A percentile compares a stretch with the other conserved stretches of the same genome.
These are phyloP conservation scores for Neuroterus valhalla DNA, from an alignment of 1,140 invertebrate genomes.

Conservation along the genomic window DNA sequence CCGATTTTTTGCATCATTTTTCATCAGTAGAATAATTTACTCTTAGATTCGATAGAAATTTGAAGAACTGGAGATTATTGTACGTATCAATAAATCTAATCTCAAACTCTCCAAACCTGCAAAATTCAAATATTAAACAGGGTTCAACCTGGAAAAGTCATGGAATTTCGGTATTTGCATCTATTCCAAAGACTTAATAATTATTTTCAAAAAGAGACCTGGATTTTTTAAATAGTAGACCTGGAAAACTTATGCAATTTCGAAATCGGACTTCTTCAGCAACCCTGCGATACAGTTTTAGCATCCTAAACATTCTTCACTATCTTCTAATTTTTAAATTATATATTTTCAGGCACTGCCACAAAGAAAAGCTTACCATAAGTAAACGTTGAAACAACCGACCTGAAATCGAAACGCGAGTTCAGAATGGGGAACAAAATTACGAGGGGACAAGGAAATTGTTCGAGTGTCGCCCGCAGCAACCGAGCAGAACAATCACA, in stretches of 20 bases:
- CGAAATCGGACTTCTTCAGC: background rate
- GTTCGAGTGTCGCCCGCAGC: slow-evolving; percentile 53
- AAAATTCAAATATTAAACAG: too few relatives aligned
- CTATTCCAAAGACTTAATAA: background rate
- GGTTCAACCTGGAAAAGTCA: too few relatives aligned
- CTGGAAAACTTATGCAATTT: too few relatives aligned
- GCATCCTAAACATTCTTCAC: background rate
- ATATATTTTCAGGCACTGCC: slow-evolving; percentile 69
- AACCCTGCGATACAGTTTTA: background rate
- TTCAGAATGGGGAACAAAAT: slow-evolving; percentile 44
- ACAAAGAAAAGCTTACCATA: slow-evolving; percentile 67
- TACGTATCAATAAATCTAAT: too few relatives aligned
- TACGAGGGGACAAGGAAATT: slow-evolving; percentile 48
- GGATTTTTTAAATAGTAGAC: too few relatives aligned
- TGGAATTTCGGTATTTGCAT: too few relatives aligned
- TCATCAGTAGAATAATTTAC: background rate
- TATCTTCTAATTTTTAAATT: slow-evolving; percentile 4
- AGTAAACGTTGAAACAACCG: slow-evolving; percentile 58
- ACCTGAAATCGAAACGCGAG: slow-evolving; percentile 45
- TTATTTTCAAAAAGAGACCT: too few relatives aligned
- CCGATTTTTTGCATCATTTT: background rate
- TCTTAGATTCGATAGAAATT: too few relatives aligned
- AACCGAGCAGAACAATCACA: slow-evolving; percentile 67
- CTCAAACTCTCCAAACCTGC: too few relatives aligned
- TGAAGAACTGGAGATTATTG: too few relatives aligned